phyloP scores from a whole-genome alignment of 2,888 invertebrate species.

The Oxyscelio sp. region DNA sequence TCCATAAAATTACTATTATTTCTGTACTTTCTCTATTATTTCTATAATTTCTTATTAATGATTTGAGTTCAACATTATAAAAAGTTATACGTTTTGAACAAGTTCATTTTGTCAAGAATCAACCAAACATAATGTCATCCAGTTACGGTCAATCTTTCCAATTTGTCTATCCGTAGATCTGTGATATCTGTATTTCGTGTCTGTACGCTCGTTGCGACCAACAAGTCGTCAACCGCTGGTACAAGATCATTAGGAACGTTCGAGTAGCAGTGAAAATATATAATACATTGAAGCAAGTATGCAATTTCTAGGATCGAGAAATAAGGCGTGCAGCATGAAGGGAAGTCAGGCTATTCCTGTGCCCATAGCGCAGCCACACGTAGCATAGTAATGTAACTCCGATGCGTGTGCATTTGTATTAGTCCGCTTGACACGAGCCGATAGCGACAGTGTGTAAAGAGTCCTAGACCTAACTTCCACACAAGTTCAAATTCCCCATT shows the following conservation, averaged over 20 bases:
- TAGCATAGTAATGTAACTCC: constrained; percentile 79
- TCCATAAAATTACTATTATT: too few relatives aligned
- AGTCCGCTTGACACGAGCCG: constrained; percentile 60
- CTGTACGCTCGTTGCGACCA: constrained; percentile 16
- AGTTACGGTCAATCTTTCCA: constrained; percentile 18
- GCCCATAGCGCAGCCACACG: constrained; percentile 68
- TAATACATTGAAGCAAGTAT: constrained; percentile 42
- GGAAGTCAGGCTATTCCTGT: constrained; percentile 57
- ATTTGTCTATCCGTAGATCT: constrained; percentile 11
- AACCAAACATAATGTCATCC: not conserved
- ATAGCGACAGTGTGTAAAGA: constrained; percentile 50
- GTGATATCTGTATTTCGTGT: constrained; percentile 28
- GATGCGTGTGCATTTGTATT: constrained; percentile 43
- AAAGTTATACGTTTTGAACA: not conserved
- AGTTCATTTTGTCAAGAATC: not conserved
- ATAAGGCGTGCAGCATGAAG: constrained; percentile 30
- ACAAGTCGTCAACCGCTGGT: constrained; percentile 32
- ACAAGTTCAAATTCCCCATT: constrained; percentile 49
- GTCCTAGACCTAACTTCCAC: constrained; percentile 39
- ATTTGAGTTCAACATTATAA: not conserved
- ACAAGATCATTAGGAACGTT: constrained; percentile 42
- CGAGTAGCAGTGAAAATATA: constrained; percentile 42
- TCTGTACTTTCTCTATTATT: too few relatives aligned
- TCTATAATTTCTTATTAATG: too few relatives aligned
- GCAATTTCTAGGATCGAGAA: constrained; percentile 53